phyloP scores from a whole-genome alignment of 2,888 invertebrate genomes.

The Hirtodrosophila histrioides region DNA sequence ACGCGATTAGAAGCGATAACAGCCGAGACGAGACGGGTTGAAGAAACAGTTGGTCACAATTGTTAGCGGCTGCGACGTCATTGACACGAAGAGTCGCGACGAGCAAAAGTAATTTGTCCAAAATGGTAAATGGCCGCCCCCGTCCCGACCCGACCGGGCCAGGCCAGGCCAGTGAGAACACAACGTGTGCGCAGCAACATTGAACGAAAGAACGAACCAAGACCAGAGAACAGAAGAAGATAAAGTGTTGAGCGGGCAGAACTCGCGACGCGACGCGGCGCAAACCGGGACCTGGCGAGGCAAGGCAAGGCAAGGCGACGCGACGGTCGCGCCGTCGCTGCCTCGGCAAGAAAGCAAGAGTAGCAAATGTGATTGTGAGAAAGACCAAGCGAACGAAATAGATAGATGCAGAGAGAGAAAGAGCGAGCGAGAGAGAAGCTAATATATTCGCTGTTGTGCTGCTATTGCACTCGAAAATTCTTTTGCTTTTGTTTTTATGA shows the following conservation, averaged over 20 bases:
- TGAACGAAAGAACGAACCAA: slow-evolving; percentile 43
- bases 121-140: slow-evolving; percentile 59
- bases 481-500: slow-evolving; percentile 78
- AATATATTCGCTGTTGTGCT: slow-evolving; percentile 64
- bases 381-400: slow-evolving; percentile 29
- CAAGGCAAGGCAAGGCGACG: slow-evolving; percentile 31
- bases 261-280: slow-evolving; percentile 27
- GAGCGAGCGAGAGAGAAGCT: slow-evolving; percentile 40
- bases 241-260: slow-evolving; percentile 70
- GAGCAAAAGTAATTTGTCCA: slow-evolving; percentile 60
- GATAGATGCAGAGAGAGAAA: not conserved
- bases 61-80: slow-evolving; percentile 41
- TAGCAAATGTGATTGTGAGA: slow-evolving; percentile 61
- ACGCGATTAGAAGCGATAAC: slow-evolving; percentile 38
- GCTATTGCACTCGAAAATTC: slow-evolving; percentile 76
- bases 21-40: slow-evolving; percentile 1
- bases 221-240: slow-evolving; percentile 39
- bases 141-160: slow-evolving; percentile 11
- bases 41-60: slow-evolving; percentile 16
- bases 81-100: slow-evolving; percentile 41
- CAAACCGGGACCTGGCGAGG: slow-evolving; percentile 6
- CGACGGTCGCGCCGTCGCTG: slow-evolving; percentile 15
- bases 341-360: slow-evolving; percentile 62
- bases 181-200: slow-evolving; percentile 46
- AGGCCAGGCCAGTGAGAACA: slow-evolving; percentile 3